Base-by-base conservation (phyloP, 2,113 vertebrate genomes). In the Atractosteus spatula region DNA sequence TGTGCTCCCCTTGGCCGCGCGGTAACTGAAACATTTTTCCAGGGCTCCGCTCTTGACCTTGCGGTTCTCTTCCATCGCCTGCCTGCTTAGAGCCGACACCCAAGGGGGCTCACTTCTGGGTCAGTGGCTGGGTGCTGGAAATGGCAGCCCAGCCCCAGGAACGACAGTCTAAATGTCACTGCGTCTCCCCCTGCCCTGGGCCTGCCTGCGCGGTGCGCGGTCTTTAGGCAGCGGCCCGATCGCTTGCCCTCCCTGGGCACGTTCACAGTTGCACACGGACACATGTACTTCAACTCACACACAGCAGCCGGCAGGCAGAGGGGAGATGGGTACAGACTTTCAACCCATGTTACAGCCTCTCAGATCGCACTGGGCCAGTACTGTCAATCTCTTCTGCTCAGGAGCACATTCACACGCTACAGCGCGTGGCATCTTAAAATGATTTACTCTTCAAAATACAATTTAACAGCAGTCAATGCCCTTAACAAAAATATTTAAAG, bases 41-140 rank as follows among this genome's bases (percentile, higher is more conserved):
- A 47, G 3, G 17, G 16, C 71, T n/a, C 10, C 41, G 42, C n/a
- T 42, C 41, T 44, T n/a, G 8, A 67, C 7, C 43, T 67, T 54
- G 65, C 54, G 11, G 41, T 51, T 41, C 41, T 59, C 41, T 44
- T 64, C 16, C 68, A 5, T 7, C 7, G 41, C 43, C 57, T 44
- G 51, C 62, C 62, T 45, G 62, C 17, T 47, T 41, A 72, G 76
- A 79, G 69, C 51, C 61, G 65, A 74, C 72, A 75, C 77, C 81
- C 55, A 14, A 45, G 72, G 74, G 75, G 79, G 77, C 74, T 74
- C 76, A 64, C 80, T 77, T 73, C 76, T 81, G 83, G 84, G 79
- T 88, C 87, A 77, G 55, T 72, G 80, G 79, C 78, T 42, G 74
- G 74, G 71, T 70, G 78, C 79, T 84, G 77, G 16, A 74, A 78